These are phyloP conservation scores for Furcula furcula DNA, from an alignment of 2,888 invertebrate species.

Conservation along the genomic window DNA sequence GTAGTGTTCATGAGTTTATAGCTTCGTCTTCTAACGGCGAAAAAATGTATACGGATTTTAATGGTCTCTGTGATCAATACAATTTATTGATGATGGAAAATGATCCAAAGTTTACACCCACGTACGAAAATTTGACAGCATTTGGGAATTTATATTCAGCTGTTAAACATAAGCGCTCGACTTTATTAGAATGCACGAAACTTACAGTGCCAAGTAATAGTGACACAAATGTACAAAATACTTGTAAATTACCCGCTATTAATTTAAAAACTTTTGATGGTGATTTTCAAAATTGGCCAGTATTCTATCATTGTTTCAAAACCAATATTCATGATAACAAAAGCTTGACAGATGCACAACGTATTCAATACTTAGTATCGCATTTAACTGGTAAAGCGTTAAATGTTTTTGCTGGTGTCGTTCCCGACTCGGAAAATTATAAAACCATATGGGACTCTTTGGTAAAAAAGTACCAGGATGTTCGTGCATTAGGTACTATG, in stretches of 20 bases:
- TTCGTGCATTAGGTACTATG: not conserved
- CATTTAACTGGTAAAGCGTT: not conserved
- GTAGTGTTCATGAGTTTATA: not conserved
- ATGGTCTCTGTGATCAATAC: not conserved
- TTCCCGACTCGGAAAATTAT: not conserved
- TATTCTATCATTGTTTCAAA: slow-evolving; percentile 3
- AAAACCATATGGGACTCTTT: not conserved
- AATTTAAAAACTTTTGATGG: not conserved
- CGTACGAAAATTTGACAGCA: not conserved
- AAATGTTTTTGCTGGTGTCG: not conserved
- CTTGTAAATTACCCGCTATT: not conserved
- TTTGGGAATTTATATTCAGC: not conserved
- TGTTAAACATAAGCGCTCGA: not conserved
- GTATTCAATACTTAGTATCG: not conserved
- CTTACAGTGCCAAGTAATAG: not conserved
- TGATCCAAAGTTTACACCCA: not conserved
- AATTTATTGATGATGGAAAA: not conserved
- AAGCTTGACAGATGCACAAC: not conserved
- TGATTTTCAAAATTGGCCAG: not conserved
- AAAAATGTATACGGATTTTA: not conserved
- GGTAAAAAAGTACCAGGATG: not conserved
- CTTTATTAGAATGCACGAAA: not conserved
- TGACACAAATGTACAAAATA: not conserved
- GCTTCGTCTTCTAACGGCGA: not conserved
- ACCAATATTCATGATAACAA: slow-evolving; percentile 2